phyloP scores from a whole-genome alignment of 2,113 vertebrate genomes.

The Dryoscopus gambensis region DNA sequence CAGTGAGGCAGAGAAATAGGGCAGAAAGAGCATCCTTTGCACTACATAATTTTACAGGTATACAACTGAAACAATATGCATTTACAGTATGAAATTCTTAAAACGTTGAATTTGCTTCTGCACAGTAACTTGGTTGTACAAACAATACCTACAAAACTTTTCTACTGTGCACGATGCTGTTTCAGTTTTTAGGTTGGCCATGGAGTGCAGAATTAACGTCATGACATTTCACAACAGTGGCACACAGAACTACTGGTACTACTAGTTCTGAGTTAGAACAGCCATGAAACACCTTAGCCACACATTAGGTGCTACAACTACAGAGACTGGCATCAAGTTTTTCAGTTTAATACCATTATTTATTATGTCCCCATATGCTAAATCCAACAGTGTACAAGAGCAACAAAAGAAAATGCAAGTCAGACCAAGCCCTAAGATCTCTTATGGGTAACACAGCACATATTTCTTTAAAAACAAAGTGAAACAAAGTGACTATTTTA shows the following conservation, averaged over 20 bases:
- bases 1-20: background rate
- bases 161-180: background rate
- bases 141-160: background rate
- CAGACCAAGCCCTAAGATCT: background rate
- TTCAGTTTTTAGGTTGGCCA: background rate
- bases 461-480: background rate
- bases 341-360: background rate
- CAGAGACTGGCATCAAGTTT: background rate
- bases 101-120: background rate
- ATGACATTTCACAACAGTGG: background rate
- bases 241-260: background rate
- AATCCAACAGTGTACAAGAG: background rate
- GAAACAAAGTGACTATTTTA: background rate
- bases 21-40: background rate
- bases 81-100: rapidly evolving
- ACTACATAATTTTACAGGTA: too few relatives aligned
- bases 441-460: background rate
- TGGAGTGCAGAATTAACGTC: background rate
- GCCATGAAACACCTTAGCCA: background rate
- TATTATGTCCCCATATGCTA: background rate
- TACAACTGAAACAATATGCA: background rate
- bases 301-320: background rate
- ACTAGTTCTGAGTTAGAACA: background rate
- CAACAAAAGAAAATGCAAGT: background rate
- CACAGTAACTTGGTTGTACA: background rate